A percentile compares a stretch with the other conserved stretches of the same genome.
Evolutionary conservation across 2,888 invertebrate species (phyloP).

Genomic region (Coecobrya sp.): DNA sequence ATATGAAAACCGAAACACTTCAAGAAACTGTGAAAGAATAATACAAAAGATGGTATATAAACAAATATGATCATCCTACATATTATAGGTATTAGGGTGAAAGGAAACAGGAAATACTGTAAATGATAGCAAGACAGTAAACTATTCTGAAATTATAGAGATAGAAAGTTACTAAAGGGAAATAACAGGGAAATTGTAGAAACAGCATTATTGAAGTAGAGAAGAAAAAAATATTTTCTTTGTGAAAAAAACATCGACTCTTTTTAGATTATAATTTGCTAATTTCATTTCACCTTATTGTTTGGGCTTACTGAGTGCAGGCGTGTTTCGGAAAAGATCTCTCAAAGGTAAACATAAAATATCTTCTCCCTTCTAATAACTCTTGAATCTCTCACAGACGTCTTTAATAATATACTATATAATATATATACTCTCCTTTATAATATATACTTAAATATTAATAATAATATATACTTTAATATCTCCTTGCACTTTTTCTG

Average conservation of each 20-base stretch:
- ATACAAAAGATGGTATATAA: not conserved
- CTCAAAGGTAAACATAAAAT: slow-evolving; percentile 93
- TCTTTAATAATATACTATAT: slow-evolving; percentile 88
- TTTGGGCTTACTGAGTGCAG: slow-evolving; percentile 88
- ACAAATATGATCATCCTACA: not conserved
- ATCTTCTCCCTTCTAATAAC: slow-evolving; percentile 85
- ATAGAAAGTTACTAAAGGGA: not conserved
- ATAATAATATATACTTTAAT: slow-evolving; percentile 81
- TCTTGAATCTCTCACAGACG: slow-evolving; percentile 81
- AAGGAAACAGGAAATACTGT: not conserved
- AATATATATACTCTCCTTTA: slow-evolving; percentile 85
- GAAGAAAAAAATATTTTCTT: slow-evolving; percentile 68
- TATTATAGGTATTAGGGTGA: not conserved
- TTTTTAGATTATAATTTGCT: slow-evolving; percentile 83
- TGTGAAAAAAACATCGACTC: slow-evolving; percentile 64
- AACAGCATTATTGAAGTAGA: slow-evolving; percentile 49
- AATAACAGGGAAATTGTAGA: slow-evolving; percentile 19
- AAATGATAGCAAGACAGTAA: not conserved
- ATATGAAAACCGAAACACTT: slow-evolving; percentile 65
- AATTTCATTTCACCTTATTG: slow-evolving; percentile 85
- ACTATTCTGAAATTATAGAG: not conserved
- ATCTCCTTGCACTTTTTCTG: slow-evolving; percentile 84
- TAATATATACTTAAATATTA: slow-evolving; percentile 84
- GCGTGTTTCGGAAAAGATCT: slow-evolving; percentile 99
- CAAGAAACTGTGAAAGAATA: slow-evolving; percentile 6